Evolutionary conservation across 2,888 invertebrate species (phyloP), one percentile per base, ranked within the genome.

Genomic region (Drosophila nr. perissopoda): DNA sequence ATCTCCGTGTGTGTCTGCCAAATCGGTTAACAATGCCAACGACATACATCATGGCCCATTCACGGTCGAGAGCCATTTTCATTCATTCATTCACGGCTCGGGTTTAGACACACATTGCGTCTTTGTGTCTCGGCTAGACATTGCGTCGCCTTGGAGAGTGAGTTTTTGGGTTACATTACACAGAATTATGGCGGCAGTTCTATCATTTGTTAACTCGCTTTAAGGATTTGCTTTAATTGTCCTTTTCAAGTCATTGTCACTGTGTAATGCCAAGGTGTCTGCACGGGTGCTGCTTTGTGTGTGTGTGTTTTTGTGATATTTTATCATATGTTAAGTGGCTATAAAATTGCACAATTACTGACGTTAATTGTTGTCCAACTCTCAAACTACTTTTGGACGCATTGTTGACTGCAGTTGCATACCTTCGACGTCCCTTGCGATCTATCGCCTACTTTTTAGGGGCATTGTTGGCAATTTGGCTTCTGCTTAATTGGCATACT

Each of bases 251-350:
- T 70, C 74, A 76, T 87, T 87, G 89, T 84, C 54, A 42, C 49
- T 60, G 54, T 60, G 63, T 77, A 81, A 81, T 81, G 81, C 81
- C 59, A 57, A 79, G 73, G 81, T 81, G 81, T 81, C 76, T 69
- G 65, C 59, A 59, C 49, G 76, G 56, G 54, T 66, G 60, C 65
- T 59, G 51, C 71, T 66, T 79, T 78, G 27, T 65, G 13, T 48
- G 27, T 51, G 49, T 27, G 25, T 53, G 21, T 25, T 36, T 66
- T 74, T 79, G 58, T 62, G 75, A 64, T 83, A 86, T 79, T 84
- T 85, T 84, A 90, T 90, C 90, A 82, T 89, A 89, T 91, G 91
- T 91, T 92, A 91, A 92, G 91, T 92, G 91, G 91, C 89, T 84
- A 90, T 88, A 91, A 91, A 91, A 88, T 79, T 75, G 54, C 72